Conservation (phyloP, 2,113 vertebrate genomes). For the Calidris pugnax region DNA sequence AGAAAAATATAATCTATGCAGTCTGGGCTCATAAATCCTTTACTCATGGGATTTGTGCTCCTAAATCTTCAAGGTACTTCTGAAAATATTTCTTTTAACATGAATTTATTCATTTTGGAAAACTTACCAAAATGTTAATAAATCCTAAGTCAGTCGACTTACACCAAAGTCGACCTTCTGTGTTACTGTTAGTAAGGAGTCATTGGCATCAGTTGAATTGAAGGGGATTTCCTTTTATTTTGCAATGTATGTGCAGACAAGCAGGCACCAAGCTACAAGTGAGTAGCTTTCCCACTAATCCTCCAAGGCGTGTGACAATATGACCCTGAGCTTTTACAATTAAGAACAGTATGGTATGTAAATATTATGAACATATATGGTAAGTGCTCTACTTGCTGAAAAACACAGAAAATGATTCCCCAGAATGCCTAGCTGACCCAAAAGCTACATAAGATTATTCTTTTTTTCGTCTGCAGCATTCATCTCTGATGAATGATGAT, state of each 20-base stretch:
- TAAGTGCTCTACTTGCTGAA: constrained; percentile 52
- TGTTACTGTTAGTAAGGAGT: not conserved
- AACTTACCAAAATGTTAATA: not conserved
- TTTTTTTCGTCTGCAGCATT: not conserved
- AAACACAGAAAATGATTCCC: not conserved
- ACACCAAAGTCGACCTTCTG: not conserved
- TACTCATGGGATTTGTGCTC: not conserved
- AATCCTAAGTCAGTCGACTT: not conserved
- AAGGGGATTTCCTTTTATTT: constrained; percentile 65
- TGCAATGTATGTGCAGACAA: constrained; percentile 63
- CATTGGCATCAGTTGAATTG: constrained; percentile 49
- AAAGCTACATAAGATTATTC: not conserved
- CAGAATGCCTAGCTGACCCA: constrained; percentile 34
- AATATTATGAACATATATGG: constrained; percentile 69
- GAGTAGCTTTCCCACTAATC: constrained; percentile 66
- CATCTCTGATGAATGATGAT: not conserved
- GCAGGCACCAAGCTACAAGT: constrained; percentile 66
- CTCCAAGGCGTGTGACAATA: constrained; percentile 61
- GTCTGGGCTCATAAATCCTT: not conserved
- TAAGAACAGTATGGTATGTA: constrained; percentile 57
- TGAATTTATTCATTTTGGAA: not conserved
- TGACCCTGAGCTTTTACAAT: constrained; percentile 57
- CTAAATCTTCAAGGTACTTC: constrained; percentile 14
- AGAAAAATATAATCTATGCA: not conserved
- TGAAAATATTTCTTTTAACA: not conserved